phyloP scores from a whole-genome alignment of 2,797 vertebrate species.

The Vultur gryphus region DNA sequence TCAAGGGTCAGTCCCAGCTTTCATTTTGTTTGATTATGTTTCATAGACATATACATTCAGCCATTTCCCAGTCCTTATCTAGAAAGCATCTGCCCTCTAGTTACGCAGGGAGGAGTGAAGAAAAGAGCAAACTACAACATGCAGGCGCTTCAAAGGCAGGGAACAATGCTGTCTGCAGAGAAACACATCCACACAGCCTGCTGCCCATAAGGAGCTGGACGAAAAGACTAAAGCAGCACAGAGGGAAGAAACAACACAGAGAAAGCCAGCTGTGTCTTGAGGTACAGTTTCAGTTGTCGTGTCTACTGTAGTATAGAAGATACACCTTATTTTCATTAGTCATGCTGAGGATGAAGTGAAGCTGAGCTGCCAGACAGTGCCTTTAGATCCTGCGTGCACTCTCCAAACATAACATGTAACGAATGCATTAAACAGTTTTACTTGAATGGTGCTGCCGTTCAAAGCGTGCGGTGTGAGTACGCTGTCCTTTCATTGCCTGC shows the following conservation, averaged over 20 bases:
- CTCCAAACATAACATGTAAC: background rate
- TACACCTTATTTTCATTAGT: slow-evolving; percentile 28
- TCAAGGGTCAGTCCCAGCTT: background rate
- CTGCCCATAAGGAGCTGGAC: background rate
- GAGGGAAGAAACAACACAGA: background rate
- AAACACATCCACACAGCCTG: slow-evolving; percentile 1
- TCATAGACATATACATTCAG: background rate
- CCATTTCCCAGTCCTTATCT: background rate
- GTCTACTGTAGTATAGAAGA: background rate
- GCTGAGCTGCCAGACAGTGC: background rate
- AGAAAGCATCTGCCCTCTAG: background rate
- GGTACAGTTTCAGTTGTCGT: background rate
- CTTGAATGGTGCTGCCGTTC: background rate
- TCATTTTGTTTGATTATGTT: background rate
- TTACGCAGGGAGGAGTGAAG: background rate
- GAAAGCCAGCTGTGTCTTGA: slow-evolving; percentile 23
- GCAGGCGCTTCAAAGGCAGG: background rate
- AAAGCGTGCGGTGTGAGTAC: background rate
- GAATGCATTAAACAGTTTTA: background rate
- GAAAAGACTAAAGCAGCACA: slow-evolving; percentile 1
- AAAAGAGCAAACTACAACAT: background rate
- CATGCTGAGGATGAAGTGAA: background rate
- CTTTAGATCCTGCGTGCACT: background rate
- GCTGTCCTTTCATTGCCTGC: background rate
- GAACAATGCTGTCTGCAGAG: background rate